Base-by-base conservation (phyloP, 2,797 vertebrate genomes). In the Buceros bicornis region DNA sequence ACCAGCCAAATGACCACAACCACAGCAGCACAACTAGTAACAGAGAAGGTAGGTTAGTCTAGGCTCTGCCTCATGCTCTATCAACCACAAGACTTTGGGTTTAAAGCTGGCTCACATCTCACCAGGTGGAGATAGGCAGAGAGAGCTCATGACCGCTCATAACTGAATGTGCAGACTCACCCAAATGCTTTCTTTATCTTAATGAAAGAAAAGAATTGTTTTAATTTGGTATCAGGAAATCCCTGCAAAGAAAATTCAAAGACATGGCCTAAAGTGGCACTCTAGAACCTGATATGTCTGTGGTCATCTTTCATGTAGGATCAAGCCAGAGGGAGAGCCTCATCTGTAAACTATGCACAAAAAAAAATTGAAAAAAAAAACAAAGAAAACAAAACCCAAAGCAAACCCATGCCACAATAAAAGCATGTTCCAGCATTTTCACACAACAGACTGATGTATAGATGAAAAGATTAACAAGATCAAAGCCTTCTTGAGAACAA, bases 391-490 rank as follows among this genome's bases (percentile, higher is more conserved):
- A 87, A 93, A 74, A 42, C 16, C 51, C 43, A 48, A 85, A 90
- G 86, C 92, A 96, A 79, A 37, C 31, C 43, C 31, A 72, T 14
- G 15, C 70, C 78, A 92, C 83, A 95, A 85, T 43, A 93, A 92
- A 87, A 94, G 90, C 87, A 89, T 5, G 43, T 94, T 89, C 89
- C 76, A 90, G 71, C 73, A 90, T 85, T 90, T 95, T 93, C 87
- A 74, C 93, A 90, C 73, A 93, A 71, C 79, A 91, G 87, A 94
- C 8, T 96, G 93, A 96, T 37, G 64, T 42, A 87, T 19, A 95
- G 94, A 96, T 95, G 93, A 96, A 96, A 96, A 96, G 96, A 95
- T 88, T 90, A 95, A 88, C 58, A 87, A 92, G 92, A 96, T 97
- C 95, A 97, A 97, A 97, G 96, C 43, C 92, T 92, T 71, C 65